These are phyloP conservation scores for Ascidia mentula DNA, from an alignment of 23 tunicate genomes.

Conservation along the genomic window DNA sequence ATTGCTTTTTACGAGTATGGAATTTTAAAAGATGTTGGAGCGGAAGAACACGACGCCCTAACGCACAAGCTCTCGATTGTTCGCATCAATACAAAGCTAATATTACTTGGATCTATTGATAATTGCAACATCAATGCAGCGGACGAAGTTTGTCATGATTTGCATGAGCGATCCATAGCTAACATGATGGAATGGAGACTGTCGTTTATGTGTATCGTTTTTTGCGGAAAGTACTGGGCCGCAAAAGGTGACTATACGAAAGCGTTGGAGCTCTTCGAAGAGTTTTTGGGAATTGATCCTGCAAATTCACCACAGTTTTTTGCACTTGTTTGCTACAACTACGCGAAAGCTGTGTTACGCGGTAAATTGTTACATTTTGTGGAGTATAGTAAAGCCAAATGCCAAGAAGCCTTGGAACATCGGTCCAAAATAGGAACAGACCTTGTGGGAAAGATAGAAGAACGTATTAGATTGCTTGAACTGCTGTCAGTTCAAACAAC, in stretches of 20 bases:
- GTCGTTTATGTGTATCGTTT: not conserved
- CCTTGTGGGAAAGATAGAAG: no score
- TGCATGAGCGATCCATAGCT: not conserved
- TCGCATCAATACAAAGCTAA: not conserved
- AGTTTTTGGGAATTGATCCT: not conserved
- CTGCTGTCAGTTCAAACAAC: no score
- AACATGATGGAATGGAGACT: not conserved
- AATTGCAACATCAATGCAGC: not conserved
- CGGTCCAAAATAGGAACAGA: no score
- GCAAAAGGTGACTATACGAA: not conserved
- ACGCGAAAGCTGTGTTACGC: not conserved
- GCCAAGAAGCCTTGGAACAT: not conserved
- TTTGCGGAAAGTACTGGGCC: constrained; percentile 14
- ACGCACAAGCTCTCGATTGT: not conserved
- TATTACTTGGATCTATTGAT: not conserved
- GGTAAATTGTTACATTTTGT: not conserved
- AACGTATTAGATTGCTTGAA: no score
- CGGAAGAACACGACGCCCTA: not conserved
- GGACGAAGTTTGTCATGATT: not conserved
- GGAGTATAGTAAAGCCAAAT: not conserved
- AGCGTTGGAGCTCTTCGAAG: not conserved
- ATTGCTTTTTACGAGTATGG: not conserved
- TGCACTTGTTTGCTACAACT: not conserved
- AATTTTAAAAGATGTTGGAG: no score
- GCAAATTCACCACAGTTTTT: not conserved